These are phyloP conservation scores for Cydia amplana DNA, from an alignment of 1,140 invertebrate species.

Conservation along the genomic window DNA sequence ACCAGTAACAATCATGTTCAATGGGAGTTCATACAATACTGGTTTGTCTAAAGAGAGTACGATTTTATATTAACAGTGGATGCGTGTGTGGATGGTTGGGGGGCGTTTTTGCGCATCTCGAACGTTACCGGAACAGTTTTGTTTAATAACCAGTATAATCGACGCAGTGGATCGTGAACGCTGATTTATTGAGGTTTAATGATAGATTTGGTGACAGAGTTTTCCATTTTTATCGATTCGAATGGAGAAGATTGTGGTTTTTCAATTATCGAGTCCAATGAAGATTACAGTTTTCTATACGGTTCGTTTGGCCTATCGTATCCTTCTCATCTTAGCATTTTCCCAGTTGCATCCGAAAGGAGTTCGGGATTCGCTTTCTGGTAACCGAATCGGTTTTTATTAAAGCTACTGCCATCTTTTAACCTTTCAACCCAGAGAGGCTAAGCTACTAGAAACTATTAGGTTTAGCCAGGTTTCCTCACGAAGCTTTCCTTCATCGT, in stretches of 20 bases:
- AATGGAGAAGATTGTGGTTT: too few relatives aligned
- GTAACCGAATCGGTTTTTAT: too few relatives aligned
- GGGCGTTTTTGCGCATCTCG: slow-evolving; percentile 55
- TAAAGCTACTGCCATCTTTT: too few relatives aligned
- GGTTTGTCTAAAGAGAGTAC: neutral
- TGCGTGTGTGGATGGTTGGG: slow-evolving; percentile 42
- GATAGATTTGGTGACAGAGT: slow-evolving; percentile 16
- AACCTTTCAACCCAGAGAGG: too few relatives aligned
- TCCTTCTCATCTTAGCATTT: too few relatives aligned
- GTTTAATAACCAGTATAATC: slow-evolving; percentile 68
- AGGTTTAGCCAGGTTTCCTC: too few relatives aligned
- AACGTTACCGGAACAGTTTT: slow-evolving; percentile 58
- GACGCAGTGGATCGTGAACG: slow-evolving; percentile 46
- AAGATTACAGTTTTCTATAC: neutral
- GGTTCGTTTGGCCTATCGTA: too few relatives aligned
- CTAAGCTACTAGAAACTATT: too few relatives aligned
- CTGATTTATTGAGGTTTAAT: slow-evolving; percentile 40
- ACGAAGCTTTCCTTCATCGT: too few relatives aligned
- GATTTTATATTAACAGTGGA: slow-evolving; percentile 32
- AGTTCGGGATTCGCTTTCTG: too few relatives aligned
- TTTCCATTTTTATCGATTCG: neutral
- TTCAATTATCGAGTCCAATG: neutral
- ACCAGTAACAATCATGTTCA: neutral
- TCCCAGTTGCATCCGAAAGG: too few relatives aligned
- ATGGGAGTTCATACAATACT: neutral